phyloP scores from a whole-genome alignment of 30 jellyfish, hydroid and myxozoan genomes.

The Chrysaora quinquecirrha region DNA sequence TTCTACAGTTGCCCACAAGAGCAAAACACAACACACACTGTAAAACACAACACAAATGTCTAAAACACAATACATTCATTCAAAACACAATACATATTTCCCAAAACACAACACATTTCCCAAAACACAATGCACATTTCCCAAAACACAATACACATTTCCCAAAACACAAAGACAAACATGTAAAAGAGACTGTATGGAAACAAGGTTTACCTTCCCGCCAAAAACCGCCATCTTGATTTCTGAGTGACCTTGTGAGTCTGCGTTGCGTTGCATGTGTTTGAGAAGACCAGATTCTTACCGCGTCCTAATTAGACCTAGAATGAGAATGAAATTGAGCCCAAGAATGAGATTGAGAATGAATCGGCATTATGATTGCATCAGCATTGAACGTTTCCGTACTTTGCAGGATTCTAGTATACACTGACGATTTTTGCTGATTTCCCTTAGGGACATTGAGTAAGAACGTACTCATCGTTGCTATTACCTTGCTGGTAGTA shows the following conservation, averaged over 20 bases:
- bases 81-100: not conserved
- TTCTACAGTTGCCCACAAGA: not conserved
- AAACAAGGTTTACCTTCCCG: not conserved
- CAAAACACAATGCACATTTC: not conserved
- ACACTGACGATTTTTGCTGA: no score
- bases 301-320: no score
- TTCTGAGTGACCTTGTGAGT: not conserved
- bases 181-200: not conserved
- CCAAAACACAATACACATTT: not conserved
- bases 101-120: not conserved
- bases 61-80: not conserved
- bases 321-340: no score
- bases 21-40: not conserved
- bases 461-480: no score
- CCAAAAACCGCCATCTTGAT: slow-evolving; percentile 1
- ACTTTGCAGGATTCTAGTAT: no score
- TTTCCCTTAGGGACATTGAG: no score
- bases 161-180: not conserved
- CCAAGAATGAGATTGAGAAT: not conserved
- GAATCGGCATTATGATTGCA: not conserved
- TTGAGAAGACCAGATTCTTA: not conserved
- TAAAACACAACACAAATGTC: not conserved
- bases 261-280: not conserved
- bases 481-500: no score
- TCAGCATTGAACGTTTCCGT: no score